phyloP scores from a whole-genome alignment of 2,113 vertebrate species.

The Tenebrosternarchus preto region DNA sequence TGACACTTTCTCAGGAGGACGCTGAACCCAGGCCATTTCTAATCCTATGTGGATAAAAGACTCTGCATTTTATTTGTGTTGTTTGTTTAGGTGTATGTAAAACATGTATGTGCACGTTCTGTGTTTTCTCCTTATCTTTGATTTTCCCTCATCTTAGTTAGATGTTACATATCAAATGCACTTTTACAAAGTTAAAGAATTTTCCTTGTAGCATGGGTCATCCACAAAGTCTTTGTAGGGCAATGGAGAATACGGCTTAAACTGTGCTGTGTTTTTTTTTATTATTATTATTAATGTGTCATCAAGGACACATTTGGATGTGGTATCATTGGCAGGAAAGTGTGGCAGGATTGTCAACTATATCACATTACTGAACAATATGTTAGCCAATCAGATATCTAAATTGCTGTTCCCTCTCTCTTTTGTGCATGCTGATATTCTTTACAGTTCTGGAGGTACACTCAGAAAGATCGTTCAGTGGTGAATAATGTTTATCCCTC shows the following conservation, averaged over 20 bases:
- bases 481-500: too few species aligned
- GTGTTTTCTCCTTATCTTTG: background rate
- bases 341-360: too few species aligned
- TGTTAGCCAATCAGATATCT: too few species aligned
- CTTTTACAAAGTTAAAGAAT: background rate
- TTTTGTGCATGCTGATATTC: too few species aligned
- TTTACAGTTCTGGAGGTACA: too few species aligned
- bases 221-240: background rate
- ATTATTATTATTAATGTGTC: too few species aligned
- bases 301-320: too few species aligned
- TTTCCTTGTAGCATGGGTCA: background rate
- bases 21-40: conserved; percentile 75
- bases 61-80: background rate
- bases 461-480: too few species aligned
- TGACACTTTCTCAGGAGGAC: conserved; percentile 70
- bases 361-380: too few species aligned
- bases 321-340: too few species aligned
- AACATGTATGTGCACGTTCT: background rate
- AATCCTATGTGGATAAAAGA: conserved; percentile 61
- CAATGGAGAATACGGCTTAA: background rate
- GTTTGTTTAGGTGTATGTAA: background rate
- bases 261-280: background rate
- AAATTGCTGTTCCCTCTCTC: too few species aligned
- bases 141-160: background rate
- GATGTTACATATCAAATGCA: background rate